A percentile compares a stretch with the other conserved stretches of the same genome.
Conservation (phyloP, 92 coral and sea anemone genomes). For the Hydrozoanthus gracilis region DNA sequence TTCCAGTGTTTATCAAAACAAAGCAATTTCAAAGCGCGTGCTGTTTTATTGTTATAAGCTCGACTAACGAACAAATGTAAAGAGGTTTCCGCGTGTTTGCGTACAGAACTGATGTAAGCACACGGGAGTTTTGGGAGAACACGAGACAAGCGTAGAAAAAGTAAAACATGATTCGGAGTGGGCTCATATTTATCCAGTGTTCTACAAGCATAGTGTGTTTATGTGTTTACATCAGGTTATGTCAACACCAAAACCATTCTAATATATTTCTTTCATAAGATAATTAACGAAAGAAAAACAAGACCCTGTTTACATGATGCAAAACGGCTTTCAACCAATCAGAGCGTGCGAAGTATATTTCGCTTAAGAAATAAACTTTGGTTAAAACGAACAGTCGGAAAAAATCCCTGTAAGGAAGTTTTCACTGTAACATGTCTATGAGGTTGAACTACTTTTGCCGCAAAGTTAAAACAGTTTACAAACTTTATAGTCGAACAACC, state of each 20-base stretch:
- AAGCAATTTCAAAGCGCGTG: background rate
- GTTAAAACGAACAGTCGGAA: too few relatives aligned
- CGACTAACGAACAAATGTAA: background rate
- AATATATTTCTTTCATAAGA: too few relatives aligned
- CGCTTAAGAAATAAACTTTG: too few relatives aligned
- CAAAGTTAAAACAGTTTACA: too few relatives aligned
- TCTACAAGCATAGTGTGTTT: background rate
- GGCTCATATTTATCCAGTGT: background rate
- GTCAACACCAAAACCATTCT: background rate
- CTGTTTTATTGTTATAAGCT: background rate
- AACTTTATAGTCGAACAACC: too few relatives aligned
- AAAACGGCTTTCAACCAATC: background rate
- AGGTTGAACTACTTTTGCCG: too few relatives aligned
- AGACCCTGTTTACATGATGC: background rate
- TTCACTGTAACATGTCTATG: too few relatives aligned
- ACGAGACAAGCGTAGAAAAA: background rate
- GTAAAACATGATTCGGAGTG: background rate
- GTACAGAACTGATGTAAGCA: background rate
- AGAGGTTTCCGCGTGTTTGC: slow-evolving; percentile 4
- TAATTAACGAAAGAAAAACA: background rate
- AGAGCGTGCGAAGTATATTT: background rate
- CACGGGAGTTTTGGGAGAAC: slow-evolving; percentile 10
- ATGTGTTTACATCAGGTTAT: slow-evolving; percentile 3
- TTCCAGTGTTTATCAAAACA: background rate
- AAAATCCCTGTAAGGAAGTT: too few relatives aligned